Base-by-base conservation (phyloP, 2,797 vertebrate genomes). In the Lagodon rhomboides region DNA sequence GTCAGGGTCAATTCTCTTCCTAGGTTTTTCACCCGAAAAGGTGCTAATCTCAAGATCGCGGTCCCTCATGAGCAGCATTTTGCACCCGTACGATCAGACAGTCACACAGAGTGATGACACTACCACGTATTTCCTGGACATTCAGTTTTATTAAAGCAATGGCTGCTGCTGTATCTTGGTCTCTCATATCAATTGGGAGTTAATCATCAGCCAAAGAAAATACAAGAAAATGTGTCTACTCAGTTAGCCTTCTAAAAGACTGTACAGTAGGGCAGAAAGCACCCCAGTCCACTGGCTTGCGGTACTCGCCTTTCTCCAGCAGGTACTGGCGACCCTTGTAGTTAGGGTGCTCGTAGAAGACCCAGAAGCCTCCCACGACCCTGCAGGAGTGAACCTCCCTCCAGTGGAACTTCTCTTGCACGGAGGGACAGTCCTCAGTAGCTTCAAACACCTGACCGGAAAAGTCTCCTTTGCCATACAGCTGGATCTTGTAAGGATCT, bases 281-380 rank as follows among this genome's bases (percentile, higher is more conserved):
- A 0, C 95, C 95, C 96, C 96, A 96, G 11, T 96, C 95, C 25
- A 90, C 87, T 0, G 95, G 92, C 69, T 95, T 95, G 81, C 91
- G 92, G 91, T 96, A 97, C 58, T 96, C 96, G 25, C 96, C 96
- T 83, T 95, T 95, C 89, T 95, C 93, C 91, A 97, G 92, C 80
- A 95, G 89, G 83, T 96, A 96, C 91, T 97, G 96, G 68, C 95
- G 90, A 63, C 96, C 96, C 0, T 93, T 95, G 85, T 95, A 97
- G 91, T 94, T 95, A 66, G 96, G 96, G 2, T 97, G 95, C 91
- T 97, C 96, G 0, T 96, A 96, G 93, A 97, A 96, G 82, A 96
- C 89, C 96, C 96, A 97, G 88, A 92, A 94, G 0, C 96, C 96
- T 0, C 96, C 96, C 91, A 96, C 91, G 71, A 97, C 96, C 73